Evolutionary conservation across 2,113 vertebrate species (phyloP), one percentile per base, ranked within the genome.

Genomic region (Vicugna pacos): DNA sequence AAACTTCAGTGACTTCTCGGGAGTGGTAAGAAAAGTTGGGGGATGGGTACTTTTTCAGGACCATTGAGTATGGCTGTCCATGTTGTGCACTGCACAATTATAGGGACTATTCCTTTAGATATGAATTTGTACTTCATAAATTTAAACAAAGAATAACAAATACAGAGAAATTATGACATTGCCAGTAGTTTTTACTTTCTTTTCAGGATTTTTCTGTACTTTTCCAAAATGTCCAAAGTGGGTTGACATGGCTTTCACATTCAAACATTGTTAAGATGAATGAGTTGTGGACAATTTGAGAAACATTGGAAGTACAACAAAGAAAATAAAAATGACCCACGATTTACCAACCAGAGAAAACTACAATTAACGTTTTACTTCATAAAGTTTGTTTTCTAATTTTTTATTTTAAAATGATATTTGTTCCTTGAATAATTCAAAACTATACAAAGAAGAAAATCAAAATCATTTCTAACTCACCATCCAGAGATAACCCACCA

Each of bases 271-370:
- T 73, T 56, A 67, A 50, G 58, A 42, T 8, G 9, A 90, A 76
- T 50, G 17, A 54, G 38, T 67, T 56, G 30, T 35, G 35, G 30
- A 80, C 30, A 70, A 46, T 75, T 95, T 50, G 48, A 87, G 62
- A 96, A 81, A 80, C 50, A 89, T 10, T 46, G 28, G 93, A 80
- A 91, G 19, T 70, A 56, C 52, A 62, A 77, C 83, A 52, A 22
- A 93, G 56, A 80, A 94, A 83, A 93, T 62, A 67, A 96, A 96
- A 88, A 91, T 79, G 30, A 64, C 2, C 28, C 50, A 35, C 6
- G 20, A 80, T 88, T 94, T 64, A 70, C 16, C 46, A 50, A 69
- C 3, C 19, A 85, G 64, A 83, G 20, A 67, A 87, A 94, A 77
- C 15, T 54, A 28, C 7, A 22, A 28, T 62, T 69, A 65, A 65